Evolutionary conservation across 1,140 invertebrate genomes (phyloP), one percentile per base, ranked within the genome.

Genomic region (Heliconius himera): DNA sequence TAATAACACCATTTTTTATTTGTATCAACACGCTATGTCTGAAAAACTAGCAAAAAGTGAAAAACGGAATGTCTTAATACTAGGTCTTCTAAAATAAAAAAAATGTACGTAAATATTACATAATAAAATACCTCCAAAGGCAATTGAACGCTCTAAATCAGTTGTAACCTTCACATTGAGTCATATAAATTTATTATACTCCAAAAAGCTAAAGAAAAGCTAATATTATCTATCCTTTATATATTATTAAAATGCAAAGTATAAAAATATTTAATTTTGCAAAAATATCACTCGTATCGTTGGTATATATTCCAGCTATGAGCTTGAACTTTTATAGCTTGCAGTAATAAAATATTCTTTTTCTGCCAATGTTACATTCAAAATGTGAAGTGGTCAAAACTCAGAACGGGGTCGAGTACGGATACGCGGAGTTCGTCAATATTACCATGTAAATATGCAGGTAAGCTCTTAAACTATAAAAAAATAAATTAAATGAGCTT

Each of bases 361-460:
- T 66, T 66, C 60, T 66, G 60, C n/a, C 60, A 66, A 66, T 66
- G 26, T 66, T 66, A 66, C 60, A 66, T 66, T 29, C 22, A 22
- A 22, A 29, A 66, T 66, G 60, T 29, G 22, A 66, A 66, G 60
- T 66, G 60, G 60, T 66, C 60, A 66, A 66, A 66, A 66, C 9
- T 26, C 60, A 3, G 60, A 66, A 66, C 13, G 60, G 60, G 60
- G 60, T 66, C 60, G 22, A 66, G 60, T 66, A 26, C 60, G 60
- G 60, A 29, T 26, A 29, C 60, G 22, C 6, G 9, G 60, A 66
- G 60, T 66, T 66, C 60, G 60, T 66, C 22, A 26, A 66, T 66
- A 66, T 66, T 66, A 5, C 22, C 22, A n/a, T 29, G 22, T 66
- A 5, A 22, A 66, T 66, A 66, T 66, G 9, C 3, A 2, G 22